These are phyloP conservation scores for Nesidiocoris tenuis DNA, from an alignment of 2,888 invertebrate genomes.

Conservation along the genomic window DNA sequence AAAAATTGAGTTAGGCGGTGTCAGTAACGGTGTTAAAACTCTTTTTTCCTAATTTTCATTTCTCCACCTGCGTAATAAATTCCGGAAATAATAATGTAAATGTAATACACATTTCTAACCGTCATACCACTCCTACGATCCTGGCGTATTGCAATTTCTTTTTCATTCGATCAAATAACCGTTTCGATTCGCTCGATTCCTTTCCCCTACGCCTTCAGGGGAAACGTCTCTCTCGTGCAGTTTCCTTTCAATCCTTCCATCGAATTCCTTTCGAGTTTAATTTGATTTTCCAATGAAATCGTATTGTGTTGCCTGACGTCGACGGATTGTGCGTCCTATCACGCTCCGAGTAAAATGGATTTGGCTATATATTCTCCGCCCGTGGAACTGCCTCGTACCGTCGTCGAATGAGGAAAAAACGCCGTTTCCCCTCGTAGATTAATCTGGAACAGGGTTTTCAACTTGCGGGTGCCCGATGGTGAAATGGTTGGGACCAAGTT, in stretches of 20 bases:
- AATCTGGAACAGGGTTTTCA: not conserved
- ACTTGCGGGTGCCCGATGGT: not conserved
- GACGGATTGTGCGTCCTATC: not conserved
- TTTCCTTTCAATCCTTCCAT: not conserved
- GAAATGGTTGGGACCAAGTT: not conserved
- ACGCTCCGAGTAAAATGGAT: not conserved
- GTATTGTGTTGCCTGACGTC: not conserved
- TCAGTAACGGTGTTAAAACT: too few species aligned
- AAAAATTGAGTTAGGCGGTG: too few species aligned
- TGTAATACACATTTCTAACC: too few species aligned
- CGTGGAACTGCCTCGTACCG: not conserved
- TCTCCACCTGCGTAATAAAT: too few species aligned
- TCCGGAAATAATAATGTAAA: too few species aligned
- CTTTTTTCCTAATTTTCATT: too few species aligned
- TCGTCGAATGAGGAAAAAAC: not conserved
- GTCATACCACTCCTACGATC: too few species aligned
- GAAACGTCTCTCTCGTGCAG: not conserved
- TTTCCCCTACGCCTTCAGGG: not conserved
- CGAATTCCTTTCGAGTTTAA: not conserved
- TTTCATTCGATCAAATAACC: not conserved
- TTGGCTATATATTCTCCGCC: not conserved
- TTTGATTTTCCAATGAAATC: not conserved
- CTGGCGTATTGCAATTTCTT: not conserved
- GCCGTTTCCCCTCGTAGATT: not conserved
- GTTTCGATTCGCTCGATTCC: not conserved